Conservation (phyloP, 1,140 invertebrate genomes). For the Proales similis region DNA sequence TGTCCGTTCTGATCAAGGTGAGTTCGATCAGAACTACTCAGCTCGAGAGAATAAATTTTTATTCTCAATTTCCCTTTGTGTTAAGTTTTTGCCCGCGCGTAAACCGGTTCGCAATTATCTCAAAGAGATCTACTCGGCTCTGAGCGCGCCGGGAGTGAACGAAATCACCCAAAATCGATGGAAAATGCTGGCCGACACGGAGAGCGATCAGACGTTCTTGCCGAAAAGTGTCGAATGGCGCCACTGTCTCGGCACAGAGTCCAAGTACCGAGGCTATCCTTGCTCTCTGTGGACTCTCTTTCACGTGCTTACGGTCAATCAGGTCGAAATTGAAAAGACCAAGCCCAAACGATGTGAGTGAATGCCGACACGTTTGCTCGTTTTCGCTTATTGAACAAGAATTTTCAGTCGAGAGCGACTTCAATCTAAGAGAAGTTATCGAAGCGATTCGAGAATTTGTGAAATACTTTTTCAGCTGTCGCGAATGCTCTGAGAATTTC, state of each 20-base stretch:
- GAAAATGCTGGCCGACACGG: background rate
- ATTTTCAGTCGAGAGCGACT: slow-evolving; percentile 39
- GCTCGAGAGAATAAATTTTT: too few relatives aligned
- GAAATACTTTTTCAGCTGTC: slow-evolving; percentile 85
- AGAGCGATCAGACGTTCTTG: slow-evolving; percentile 17
- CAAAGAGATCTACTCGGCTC: slow-evolving; percentile 1
- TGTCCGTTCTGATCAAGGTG: background rate
- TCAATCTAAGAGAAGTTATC: slow-evolving; percentile 62
- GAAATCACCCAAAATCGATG: slow-evolving; percentile 13
- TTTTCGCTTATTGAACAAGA: background rate
- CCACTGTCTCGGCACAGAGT: slow-evolving; percentile 36
- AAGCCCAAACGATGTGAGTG: background rate
- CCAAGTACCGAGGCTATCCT: slow-evolving; percentile 39
- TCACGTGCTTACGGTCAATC: slow-evolving; percentile 38
- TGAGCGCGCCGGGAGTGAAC: background rate
- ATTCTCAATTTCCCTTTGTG: too few relatives aligned
- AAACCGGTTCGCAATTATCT: slow-evolving; percentile 18
- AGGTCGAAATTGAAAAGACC: background rate
- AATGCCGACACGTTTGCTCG: background rate
- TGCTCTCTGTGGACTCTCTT: slow-evolving; percentile 40
- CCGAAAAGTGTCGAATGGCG: slow-evolving; percentile 34
- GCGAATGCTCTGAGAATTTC: slow-evolving; percentile 79
- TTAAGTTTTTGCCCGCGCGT: slow-evolving; percentile 37
- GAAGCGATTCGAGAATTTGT: slow-evolving; percentile 77
- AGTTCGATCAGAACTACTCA: too few relatives aligned